Percentiles rank a stretch among this genome's conserved stretches.
phyloP scores from a whole-genome alignment of 1,140 invertebrate species.

The Ruditapes philippinarum region DNA sequence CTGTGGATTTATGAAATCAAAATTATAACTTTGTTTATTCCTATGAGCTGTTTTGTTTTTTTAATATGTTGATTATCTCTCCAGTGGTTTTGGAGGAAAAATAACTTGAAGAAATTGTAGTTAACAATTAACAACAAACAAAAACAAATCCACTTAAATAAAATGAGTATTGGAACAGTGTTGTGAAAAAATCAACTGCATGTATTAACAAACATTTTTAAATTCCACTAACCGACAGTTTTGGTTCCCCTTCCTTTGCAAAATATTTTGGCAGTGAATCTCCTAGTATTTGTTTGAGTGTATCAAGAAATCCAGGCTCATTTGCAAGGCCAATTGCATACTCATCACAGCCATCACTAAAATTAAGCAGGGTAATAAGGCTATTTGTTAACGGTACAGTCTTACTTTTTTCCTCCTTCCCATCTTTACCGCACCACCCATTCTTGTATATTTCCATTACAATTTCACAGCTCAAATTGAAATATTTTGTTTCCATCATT shows the following conservation, averaged over 20 bases:
- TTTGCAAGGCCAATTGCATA: conserved; percentile 1
- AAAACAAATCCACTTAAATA: neutral
- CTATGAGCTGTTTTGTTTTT: too few species aligned
- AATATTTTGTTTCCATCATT: conserved; percentile 7
- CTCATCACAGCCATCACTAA: neutral
- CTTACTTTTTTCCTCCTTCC: neutral
- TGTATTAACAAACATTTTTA: neutral
- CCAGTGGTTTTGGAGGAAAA: too few species aligned
- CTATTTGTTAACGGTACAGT: neutral
- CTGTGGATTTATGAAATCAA: too few species aligned
- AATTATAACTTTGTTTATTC: too few species aligned
- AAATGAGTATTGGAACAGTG: neutral
- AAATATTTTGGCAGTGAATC: neutral
- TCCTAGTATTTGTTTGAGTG: neutral
- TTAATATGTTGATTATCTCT: too few species aligned
- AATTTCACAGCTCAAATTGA: conserved; percentile 6
- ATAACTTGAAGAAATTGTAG: too few species aligned
- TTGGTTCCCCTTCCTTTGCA: neutral
- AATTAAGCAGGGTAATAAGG: neutral
- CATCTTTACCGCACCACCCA: neutral
- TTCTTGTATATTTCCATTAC: neutral
- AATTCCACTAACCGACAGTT: neutral
- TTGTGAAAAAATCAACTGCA: neutral
- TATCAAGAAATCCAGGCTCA: neutral
- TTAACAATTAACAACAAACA: too few species aligned